These are phyloP conservation scores for Myiotriccus ornatus DNA, from an alignment of 2,797 vertebrate genomes.

Conservation along the genomic window DNA sequence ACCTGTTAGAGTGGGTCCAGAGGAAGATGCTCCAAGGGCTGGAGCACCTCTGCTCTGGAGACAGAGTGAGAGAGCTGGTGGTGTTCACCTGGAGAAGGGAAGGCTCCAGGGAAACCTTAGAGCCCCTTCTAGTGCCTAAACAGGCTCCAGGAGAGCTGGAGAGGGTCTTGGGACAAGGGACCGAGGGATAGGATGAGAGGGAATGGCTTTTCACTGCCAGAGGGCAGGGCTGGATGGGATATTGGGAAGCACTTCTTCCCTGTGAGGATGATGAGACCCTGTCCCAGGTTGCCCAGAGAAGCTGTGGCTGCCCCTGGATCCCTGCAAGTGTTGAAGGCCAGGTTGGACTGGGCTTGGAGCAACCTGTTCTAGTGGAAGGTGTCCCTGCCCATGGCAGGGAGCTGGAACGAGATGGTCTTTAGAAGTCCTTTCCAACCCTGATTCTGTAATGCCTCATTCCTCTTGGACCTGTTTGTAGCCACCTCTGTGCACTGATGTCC, in stretches of 20 bases:
- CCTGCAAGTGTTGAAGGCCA: background rate
- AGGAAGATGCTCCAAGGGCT: background rate
- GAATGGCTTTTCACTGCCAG: background rate
- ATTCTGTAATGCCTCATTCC: fast-evolving
- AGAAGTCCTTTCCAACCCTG: background rate
- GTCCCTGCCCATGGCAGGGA: background rate
- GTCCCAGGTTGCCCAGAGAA: background rate
- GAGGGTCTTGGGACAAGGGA: background rate
- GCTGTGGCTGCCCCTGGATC: background rate
- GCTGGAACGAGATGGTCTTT: background rate
- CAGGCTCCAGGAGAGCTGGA: background rate
- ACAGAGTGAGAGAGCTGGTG: background rate
- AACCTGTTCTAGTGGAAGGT: fast-evolving
- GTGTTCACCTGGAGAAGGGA: background rate
- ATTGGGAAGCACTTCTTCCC: fast-evolving
- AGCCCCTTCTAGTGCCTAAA: background rate
- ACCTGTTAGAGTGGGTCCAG: fast-evolving
- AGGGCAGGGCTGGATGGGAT: background rate
- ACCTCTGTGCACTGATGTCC: background rate
- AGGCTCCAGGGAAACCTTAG: background rate
- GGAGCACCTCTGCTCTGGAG: background rate
- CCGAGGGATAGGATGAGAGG: background rate
- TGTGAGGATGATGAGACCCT: background rate
- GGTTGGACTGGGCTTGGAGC: fast-evolving
- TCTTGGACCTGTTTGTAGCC: background rate